Base-by-base conservation (phyloP, 2,888 invertebrate species). In the Drosophila monieri region DNA sequence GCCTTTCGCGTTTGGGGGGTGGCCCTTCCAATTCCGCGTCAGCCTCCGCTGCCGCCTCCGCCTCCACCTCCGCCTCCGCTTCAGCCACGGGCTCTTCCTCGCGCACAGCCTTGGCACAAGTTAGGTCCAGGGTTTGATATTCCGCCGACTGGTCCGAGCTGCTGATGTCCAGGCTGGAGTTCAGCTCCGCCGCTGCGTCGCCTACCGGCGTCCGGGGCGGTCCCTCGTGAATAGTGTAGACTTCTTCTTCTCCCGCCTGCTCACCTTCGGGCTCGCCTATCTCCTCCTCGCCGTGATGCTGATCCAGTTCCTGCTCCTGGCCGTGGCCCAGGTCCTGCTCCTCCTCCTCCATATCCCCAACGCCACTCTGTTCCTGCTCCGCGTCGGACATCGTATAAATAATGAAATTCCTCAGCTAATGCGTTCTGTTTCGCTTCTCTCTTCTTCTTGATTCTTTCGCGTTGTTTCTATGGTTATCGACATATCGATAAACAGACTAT, bases 81-180 rank as follows among this genome's bases (percentile, higher is more conserved):
- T 18, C 39, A 15, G 39, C 39, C 18, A 3, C 39, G n/a, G 39
- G 39, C 6, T 0, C 32, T 10, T 12, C 32, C 32, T 32, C 32
- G 3, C 10, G 32, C 32, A 32, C 32, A 4, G 32, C 4, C 1
- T 57, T 56, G 9, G 5, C 37, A 8, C 48, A 35, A 9, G 43
- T 58, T n/a, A 59, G 46, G 9, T 68, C 72, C 12, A 46, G 37
- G 3, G 76, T 64, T 10, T 49, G 56, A n/a, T 76, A 62, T 0
- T 46, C 27, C 0, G 73, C 73, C 6, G 74, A 73, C 3, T 56
- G 39, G 10, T 81, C 68, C 6, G 80, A 78, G 10, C 66, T 73
- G 47, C 73, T 85, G 0, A 78, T 39, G 41, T 80, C 74, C 0
- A 78, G 44, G 10, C 56, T 67, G 6, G 64, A 44, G 47, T 46